Conservation (phyloP, 2,888 invertebrate species). For the Ormyrus thymus region DNA sequence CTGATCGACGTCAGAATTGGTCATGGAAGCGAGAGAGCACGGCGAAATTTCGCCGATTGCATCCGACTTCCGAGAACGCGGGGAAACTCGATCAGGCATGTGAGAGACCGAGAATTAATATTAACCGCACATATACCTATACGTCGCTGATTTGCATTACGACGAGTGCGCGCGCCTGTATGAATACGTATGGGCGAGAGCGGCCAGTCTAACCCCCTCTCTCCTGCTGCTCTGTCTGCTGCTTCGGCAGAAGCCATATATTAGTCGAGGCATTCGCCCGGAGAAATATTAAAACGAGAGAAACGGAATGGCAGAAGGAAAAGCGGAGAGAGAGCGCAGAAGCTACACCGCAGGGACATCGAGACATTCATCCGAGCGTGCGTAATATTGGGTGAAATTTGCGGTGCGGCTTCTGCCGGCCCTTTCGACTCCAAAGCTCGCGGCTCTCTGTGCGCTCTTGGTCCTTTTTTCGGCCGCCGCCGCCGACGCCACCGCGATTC, state of each 20-base stretch:
- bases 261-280: slow-evolving; percentile 69
- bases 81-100: slow-evolving; percentile 62
- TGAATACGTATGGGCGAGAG: slow-evolving; percentile 60
- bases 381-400: slow-evolving; percentile 68
- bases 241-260: slow-evolving; percentile 70
- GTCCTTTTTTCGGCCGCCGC: slow-evolving; percentile 20
- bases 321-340: slow-evolving; percentile 47
- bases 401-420: slow-evolving; percentile 49
- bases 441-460: slow-evolving; percentile 4
- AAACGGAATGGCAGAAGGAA: slow-evolving; percentile 58
- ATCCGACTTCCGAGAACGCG: slow-evolving; percentile 45
- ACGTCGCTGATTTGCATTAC: slow-evolving; percentile 68
- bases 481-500: slow-evolving; percentile 39
- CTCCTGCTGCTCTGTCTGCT: slow-evolving; percentile 37
- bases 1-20: slow-evolving; percentile 31
- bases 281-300: slow-evolving; percentile 72
- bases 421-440: slow-evolving; percentile 32
- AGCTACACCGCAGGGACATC: slow-evolving; percentile 47
- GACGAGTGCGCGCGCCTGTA: slow-evolving; percentile 63
- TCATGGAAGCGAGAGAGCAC: not conserved
- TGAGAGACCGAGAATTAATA: slow-evolving; percentile 65
- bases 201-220: slow-evolving; percentile 29
- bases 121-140: slow-evolving; percentile 62
- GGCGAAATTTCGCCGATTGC: slow-evolving; percentile 44
- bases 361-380: slow-evolving; percentile 64